phyloP scores from a whole-genome alignment of 2,888 invertebrate genomes.

The Erebia ligea region DNA sequence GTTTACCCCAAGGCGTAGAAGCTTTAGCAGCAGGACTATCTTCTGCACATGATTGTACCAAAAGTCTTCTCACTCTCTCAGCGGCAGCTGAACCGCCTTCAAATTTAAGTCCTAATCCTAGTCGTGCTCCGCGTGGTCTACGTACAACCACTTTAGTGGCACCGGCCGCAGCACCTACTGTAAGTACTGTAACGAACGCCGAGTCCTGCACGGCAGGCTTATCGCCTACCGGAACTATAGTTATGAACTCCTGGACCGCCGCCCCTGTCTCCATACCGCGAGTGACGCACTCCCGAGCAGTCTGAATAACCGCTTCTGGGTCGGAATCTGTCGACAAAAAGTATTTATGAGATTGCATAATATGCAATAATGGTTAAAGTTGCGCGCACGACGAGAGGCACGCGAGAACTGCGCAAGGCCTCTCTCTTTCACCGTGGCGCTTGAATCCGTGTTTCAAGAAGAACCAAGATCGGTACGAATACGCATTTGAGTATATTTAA shows the following conservation, averaged over 20 bases:
- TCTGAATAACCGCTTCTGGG: constrained; percentile 58
- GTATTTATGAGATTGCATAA: constrained; percentile 64
- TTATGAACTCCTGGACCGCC: constrained; percentile 81
- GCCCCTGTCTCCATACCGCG: constrained; percentile 78
- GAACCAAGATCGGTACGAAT: not conserved
- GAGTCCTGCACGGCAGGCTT: constrained; percentile 65
- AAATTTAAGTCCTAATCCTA: constrained; percentile 96
- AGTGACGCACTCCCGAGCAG: constrained; percentile 60
- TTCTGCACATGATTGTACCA: constrained; percentile 94
- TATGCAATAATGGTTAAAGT: constrained; percentile 57
- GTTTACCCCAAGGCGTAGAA: constrained; percentile 90
- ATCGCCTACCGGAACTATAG: constrained; percentile 83
- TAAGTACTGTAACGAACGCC: constrained; percentile 84
- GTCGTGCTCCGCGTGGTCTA: constrained; percentile 93
- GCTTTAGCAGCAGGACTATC: constrained; percentile 95
- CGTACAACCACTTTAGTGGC: constrained; percentile 91
- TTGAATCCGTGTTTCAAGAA: constrained; percentile 44
- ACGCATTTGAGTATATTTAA: not conserved
- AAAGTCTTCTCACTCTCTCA: constrained; percentile 91
- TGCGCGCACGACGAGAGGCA: constrained; percentile 57
- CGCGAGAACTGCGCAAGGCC: constrained; percentile 63
- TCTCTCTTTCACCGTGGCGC: constrained; percentile 74
- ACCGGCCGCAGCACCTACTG: constrained; percentile 79
- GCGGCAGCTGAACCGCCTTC: constrained; percentile 94
- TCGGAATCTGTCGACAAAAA: constrained; percentile 73